Percentiles rank a stretch among this genome's conserved stretches.
Evolutionary conservation across 2,113 vertebrate species (phyloP).

Genomic region (Tupaia tana): DNA sequence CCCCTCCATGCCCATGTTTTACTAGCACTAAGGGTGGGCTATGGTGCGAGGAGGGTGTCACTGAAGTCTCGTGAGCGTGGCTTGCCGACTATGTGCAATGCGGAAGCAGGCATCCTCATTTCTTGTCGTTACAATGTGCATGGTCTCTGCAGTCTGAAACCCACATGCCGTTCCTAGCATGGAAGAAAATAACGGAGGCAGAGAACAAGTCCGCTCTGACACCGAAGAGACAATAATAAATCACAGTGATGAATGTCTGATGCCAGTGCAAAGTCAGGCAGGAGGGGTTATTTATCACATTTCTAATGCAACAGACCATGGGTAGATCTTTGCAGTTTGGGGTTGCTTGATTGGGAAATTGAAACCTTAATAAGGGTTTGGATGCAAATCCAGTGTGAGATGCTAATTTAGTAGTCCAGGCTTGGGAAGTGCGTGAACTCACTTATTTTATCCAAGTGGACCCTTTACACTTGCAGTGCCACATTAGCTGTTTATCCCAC

Average conservation of each 20-base stretch:
- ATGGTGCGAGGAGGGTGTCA: accelerated
- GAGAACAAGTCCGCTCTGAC: neutral
- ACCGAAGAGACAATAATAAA: constrained; percentile 18
- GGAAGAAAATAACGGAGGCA: neutral
- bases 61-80: accelerated
- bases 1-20: accelerated
- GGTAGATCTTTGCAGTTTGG: neutral
- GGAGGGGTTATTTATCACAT: constrained; percentile 13
- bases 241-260: neutral
- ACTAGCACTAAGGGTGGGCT: neutral
- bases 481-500: neutral
- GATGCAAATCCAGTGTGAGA: neutral
- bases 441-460: neutral
- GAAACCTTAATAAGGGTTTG: neutral
- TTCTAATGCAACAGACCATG: neutral
- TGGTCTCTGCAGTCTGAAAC: accelerated
- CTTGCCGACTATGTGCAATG: accelerated
- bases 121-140: accelerated
- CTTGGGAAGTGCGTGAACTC: neutral
- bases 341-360: neutral
- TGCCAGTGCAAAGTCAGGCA: too few relatives aligned
- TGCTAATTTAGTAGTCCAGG: neutral
- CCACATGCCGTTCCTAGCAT: neutral
- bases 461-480: neutral
- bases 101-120: accelerated